Evolutionary conservation across 2,113 vertebrate genomes (phyloP).

Genomic region (Anhinga rufa): DNA sequence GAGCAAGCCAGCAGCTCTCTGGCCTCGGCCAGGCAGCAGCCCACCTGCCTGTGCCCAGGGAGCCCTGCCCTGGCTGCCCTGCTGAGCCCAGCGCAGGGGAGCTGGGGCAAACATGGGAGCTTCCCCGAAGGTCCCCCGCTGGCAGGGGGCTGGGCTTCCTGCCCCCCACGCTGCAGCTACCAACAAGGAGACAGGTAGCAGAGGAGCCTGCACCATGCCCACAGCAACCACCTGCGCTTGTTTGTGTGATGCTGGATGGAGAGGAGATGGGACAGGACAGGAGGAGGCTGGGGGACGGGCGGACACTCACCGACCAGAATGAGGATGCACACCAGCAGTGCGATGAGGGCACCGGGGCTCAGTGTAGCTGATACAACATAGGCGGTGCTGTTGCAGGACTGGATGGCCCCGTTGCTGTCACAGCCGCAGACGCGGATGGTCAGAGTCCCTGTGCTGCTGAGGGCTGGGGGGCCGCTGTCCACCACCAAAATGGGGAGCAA

Average conservation of each 20-base stretch:
- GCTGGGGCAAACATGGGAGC: neutral
- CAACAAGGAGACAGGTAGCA: neutral
- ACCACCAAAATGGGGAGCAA: slow-evolving; percentile 93
- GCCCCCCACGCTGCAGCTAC: neutral
- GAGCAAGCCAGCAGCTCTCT: neutral
- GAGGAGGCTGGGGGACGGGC: neutral
- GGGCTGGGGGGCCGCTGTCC: slow-evolving; percentile 88
- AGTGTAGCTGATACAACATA: slow-evolving; percentile 86
- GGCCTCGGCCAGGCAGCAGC: neutral
- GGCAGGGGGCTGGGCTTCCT: neutral
- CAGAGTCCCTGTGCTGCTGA: slow-evolving; percentile 95
- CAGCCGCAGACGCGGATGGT: slow-evolving; percentile 94
- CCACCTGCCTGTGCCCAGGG: neutral
- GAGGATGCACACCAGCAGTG: slow-evolving; percentile 92
- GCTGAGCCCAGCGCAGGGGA: accelerated
- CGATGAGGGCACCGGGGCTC: slow-evolving; percentile 94
- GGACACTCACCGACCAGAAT: slow-evolving; percentile 91
- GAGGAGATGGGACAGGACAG: neutral
- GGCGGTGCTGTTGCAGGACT: slow-evolving; percentile 94
- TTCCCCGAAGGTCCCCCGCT: accelerated
- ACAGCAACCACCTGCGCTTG: accelerated
- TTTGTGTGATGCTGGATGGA: neutral
- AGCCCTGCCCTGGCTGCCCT: neutral
- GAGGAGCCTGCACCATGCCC: neutral
- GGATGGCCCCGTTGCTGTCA: slow-evolving; percentile 86